phyloP scores from a whole-genome alignment of 1,140 invertebrate genomes.

The Scaptodrosophila lebanonensis region DNA sequence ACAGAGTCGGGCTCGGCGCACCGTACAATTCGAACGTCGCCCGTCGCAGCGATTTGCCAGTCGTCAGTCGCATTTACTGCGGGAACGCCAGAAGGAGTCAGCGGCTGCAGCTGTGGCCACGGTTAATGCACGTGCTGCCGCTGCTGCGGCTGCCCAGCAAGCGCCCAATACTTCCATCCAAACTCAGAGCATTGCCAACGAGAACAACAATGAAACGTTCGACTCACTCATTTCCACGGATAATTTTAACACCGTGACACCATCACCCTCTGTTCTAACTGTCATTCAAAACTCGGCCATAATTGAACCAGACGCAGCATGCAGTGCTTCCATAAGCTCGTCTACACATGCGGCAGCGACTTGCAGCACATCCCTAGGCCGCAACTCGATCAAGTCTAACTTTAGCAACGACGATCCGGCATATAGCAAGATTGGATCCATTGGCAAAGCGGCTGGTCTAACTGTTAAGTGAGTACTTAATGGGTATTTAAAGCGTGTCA shows the following conservation, averaged over 20 bases:
- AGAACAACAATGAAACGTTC: constrained; percentile 70
- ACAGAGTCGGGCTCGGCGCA: constrained; percentile 90
- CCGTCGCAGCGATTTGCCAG: constrained; percentile 97
- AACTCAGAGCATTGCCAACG: too few species aligned
- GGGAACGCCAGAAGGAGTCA: constrained; percentile 84
- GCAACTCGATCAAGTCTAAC: constrained; percentile 69
- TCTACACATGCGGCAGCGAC: constrained; percentile 49
- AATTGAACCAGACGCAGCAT: constrained; percentile 61
- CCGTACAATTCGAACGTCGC: constrained; percentile 95
- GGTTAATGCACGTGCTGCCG: constrained; percentile 62
- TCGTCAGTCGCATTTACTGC: constrained; percentile 88
- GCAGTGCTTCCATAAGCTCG: constrained; percentile 61
- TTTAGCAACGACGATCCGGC: constrained; percentile 72
- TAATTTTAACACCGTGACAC: constrained; percentile 57
- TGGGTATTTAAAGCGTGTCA: background rate
- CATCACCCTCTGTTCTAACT: constrained; percentile 72
- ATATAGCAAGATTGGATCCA: constrained; percentile 71
- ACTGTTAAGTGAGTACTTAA: constrained; percentile 61
- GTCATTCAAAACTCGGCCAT: constrained; percentile 73
- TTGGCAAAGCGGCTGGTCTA: constrained; percentile 69
- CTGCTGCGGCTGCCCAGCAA: constrained; percentile 42
- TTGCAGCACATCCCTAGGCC: constrained; percentile 57
- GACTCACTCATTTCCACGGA: constrained; percentile 59
- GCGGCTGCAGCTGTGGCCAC: constrained; percentile 73
- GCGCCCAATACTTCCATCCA: too few species aligned